Base-by-base conservation (phyloP, 2,888 invertebrate species). In the Agonopterix subpropinquella region DNA sequence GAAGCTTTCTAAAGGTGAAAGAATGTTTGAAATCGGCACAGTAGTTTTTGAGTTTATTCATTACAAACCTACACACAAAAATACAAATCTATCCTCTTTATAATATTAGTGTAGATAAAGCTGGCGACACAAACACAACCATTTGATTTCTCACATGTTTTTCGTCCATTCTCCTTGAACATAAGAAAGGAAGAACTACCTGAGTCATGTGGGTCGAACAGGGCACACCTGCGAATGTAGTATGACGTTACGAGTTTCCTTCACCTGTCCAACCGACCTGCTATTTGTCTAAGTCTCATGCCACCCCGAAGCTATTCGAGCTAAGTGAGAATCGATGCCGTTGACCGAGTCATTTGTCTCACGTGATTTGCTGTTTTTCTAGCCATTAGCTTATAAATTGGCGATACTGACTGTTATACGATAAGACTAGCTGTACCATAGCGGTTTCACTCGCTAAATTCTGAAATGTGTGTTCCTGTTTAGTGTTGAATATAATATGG, bases 201-300 rank as follows among this genome's bases (percentile, higher is more conserved):
- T 72, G 67, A 53, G 65, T 53, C 53, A 48, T 53, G 49, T 63
- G 53, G 56, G 64, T 68, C 61, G 59, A 62, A 65, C 65, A 65
- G 67, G 70, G 66, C 69, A 61, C 78, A 79, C 76, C 77, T 79
- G 78, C 75, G 64, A 65, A 61, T 59, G 63, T 55, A 53, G 49
- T 28, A 61, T 71, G 70, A 70, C 72, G 70, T 71, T 72, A 73
- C 62, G 68, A 62, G 67, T 75, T 75, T 72, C 70, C 68, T 75
- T 78, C 78, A 79, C 78, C 78, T 79, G 78, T 70, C 70, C 66
- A 58, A 53, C 58, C 58, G 57, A 28, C 48, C 53, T 61, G 61
- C 50, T 46, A 51, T 55, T 65, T 60, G 61, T 67, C 64, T 67
- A 65, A 44, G 51, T 56, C 55, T 55, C 53, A 47, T 62, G 58